Evolutionary conservation across 2,888 invertebrate genomes (phyloP), one percentile per base, ranked within the genome.

Genomic region (Chouioia cunea): DNA sequence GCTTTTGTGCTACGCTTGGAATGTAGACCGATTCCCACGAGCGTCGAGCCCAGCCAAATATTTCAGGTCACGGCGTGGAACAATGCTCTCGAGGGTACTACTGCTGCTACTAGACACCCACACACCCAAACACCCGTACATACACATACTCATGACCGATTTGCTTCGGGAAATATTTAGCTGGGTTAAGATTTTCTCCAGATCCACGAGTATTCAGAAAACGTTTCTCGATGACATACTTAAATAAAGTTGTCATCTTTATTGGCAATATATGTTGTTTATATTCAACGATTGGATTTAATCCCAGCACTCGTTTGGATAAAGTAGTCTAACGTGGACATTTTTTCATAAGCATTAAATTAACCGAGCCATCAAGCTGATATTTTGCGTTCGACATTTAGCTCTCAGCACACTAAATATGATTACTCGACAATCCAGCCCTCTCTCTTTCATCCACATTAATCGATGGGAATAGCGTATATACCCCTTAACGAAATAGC

Each of bases 11-110:
- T 23, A 47, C 20, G 22, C 10, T 12, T 22, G 10, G 50, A 57
- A 68, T 68, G 48, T 68, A 68, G 68, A 62, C 68, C 68, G 66
- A 67, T 56, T 67, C 62, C 67, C 67, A 36, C 36, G 54, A 62
- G 56, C 67, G 54, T 3, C 60, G 60, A 47, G 54, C 36, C 22
- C 36, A 67, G 54, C 54, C 22, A 46, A 63, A 68, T 68, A 63
- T 68, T 68, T 68, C 62, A 58, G 58, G 22, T 48, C 64, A 22
- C 20, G 14, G 46, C 20, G 53, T 36, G 6, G n/a, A n/a, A 52
- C 52, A 36, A 18, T 36, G 27, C 36, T 23, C 20, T 27, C 23
- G 59, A 46, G 27, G 20, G 23, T n/a, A n/a, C n/a, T n/a, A n/a
- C n/a, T n/a, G 47, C 20, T 52, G 52, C 20, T 36, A 10, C 36